Percentiles rank a stretch among this genome's conserved stretches.
Evolutionary conservation across 2,888 invertebrate species (phyloP).

Genomic region (Polydrusus tereticollis): DNA sequence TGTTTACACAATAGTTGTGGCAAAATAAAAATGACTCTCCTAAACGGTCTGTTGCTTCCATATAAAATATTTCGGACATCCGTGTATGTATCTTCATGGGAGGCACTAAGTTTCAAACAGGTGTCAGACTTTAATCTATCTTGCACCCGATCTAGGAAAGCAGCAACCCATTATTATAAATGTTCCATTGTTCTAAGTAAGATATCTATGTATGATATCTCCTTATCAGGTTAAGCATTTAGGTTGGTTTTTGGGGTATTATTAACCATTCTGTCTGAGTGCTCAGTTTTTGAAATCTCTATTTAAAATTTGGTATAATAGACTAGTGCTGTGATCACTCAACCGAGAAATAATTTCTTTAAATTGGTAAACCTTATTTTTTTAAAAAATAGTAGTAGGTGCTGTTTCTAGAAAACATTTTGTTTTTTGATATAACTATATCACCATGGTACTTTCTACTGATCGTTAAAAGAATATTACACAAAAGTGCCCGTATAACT

Average conservation of each 20-base stretch:
- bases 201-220: constrained; percentile 38
- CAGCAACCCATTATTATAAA: constrained; percentile 47
- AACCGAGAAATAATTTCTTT: too few species aligned
- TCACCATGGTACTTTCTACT: too few species aligned
- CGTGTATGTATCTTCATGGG: constrained; percentile 46
- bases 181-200: constrained; percentile 46
- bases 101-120: constrained; percentile 45
- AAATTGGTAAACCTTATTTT: too few species aligned
- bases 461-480: too few species aligned
- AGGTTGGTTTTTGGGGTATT: constrained; percentile 31
- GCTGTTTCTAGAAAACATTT: too few species aligned
- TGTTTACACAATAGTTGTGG: constrained; percentile 1
- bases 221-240: constrained; percentile 40
- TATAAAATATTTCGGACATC: constrained; percentile 43
- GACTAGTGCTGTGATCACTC: not conserved
- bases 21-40: constrained; percentile 20
- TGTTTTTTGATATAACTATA: too few species aligned
- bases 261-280: constrained; percentile 1
- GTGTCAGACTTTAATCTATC: constrained; percentile 44
- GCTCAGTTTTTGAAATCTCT: constrained; percentile 2
- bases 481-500: too few species aligned
- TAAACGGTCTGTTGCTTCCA: constrained; percentile 34
- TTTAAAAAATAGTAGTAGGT: too few species aligned
- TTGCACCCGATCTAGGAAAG: constrained; percentile 43
- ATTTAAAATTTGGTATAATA: not conserved